These are phyloP conservation scores for Drosophila ohnishii DNA, from an alignment of 1,140 invertebrate genomes.

Conservation along the genomic window DNA sequence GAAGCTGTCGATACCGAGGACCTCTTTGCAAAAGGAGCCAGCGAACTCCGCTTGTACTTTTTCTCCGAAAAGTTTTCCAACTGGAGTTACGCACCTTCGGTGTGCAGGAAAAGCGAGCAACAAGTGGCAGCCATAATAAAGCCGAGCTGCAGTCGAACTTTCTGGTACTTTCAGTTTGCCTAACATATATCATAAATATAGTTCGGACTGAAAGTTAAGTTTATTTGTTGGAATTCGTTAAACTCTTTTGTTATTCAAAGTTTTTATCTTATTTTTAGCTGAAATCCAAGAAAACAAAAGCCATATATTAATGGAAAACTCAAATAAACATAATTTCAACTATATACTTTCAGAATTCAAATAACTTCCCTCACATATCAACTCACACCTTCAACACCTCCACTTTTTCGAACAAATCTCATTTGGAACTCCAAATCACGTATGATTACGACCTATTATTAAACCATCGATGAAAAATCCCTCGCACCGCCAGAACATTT, in stretches of 20 bases:
- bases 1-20: slow-evolving; percentile 21
- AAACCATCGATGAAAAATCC: slow-evolving; percentile 55
- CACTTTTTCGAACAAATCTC: slow-evolving; percentile 9
- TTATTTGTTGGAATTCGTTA: not conserved
- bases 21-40: slow-evolving; percentile 9
- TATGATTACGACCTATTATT: slow-evolving; percentile 46
- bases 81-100: slow-evolving; percentile 35
- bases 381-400: slow-evolving; percentile 38
- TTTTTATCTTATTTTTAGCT: not conserved
- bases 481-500: slow-evolving; percentile 52
- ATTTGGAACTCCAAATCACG: slow-evolving; percentile 26
- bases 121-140: slow-evolving; percentile 40
- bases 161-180: slow-evolving; percentile 1
- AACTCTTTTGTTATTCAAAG: not conserved
- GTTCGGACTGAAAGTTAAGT: not conserved
- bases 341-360: not conserved
- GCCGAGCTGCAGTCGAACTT: slow-evolving; percentile 4
- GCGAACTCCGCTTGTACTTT: slow-evolving; percentile 9
- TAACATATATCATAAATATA: slow-evolving; percentile 7
- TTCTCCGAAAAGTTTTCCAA: slow-evolving; percentile 28
- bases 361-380: not conserved
- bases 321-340: not conserved
- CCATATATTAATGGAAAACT: no score
- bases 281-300: not conserved
- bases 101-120: slow-evolving; percentile 5